Base-by-base conservation (phyloP, 2,797 vertebrate species). In the Sciaenops ocellatus region DNA sequence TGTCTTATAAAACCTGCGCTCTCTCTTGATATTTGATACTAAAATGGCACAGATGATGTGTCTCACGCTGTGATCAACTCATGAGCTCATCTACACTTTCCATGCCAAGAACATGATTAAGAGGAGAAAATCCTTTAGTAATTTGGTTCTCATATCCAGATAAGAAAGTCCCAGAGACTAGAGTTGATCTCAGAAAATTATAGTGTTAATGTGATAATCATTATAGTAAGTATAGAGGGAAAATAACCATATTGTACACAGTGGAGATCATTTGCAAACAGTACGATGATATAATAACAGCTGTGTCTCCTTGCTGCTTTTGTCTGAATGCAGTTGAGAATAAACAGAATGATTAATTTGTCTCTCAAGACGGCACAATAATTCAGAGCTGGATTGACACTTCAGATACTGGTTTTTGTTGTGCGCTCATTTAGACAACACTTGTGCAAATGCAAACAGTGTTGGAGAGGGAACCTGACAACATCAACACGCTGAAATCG, bases 291-390 rank as follows among this genome's bases (percentile, higher is more conserved):
- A 82, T 79, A 76, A 84, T 86, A 73, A 71, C 81, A 72, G 77
- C 70, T 70, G 68, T 62, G 67, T 78, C 68, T 90, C 71, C 34
- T 11, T 69, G 59, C 28, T 56, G 78, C 70, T 46, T 78, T 82
- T 80, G 73, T 85, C 69, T 88, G 61, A 82, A 78, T 67, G 68
- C 81, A 80, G 26, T 55, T 64, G 48, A 28, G 73, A 73, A 74
- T 87, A 74, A 85, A 85, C 79, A 34, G 64, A 80, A 30, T 80
- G 73, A 85, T 79, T 85, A 66, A 77, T 61, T 70, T 54, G 44
- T 26, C 61, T 82, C 64, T 82, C 7, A 2, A 71, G 64, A 65
- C 62, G 3, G n/a, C 51, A 28, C 52, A 42, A 24, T 79, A 67
- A 80, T 70, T 84, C 52, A 69, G 52, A 79, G 38, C 52, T 67